These are phyloP conservation scores for Drosophila ochracea DNA, from an alignment of 2,888 invertebrate species.

Conservation along the genomic window DNA sequence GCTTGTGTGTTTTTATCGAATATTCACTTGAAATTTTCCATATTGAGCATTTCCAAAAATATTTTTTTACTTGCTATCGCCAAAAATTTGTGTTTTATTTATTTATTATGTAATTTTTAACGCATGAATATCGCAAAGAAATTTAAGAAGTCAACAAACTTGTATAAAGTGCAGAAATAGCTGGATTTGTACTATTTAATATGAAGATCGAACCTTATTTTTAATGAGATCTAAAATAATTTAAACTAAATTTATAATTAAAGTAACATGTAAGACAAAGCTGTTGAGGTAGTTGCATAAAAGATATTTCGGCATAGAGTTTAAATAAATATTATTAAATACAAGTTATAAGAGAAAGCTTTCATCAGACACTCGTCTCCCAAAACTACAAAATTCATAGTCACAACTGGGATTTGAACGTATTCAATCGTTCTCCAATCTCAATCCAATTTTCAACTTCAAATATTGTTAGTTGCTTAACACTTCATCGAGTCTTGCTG, in stretches of 20 bases:
- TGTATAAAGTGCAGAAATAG: not conserved
- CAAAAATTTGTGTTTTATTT: too few relatives aligned
- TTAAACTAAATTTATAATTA: rapidly evolving
- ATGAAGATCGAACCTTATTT: not conserved
- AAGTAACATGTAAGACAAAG: not conserved
- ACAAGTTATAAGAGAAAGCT: not conserved
- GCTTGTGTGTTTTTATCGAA: slow-evolving; percentile 21
- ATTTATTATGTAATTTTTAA: not conserved
- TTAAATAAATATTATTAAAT: not conserved
- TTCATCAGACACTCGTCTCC: too few relatives aligned
- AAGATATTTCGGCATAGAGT: not conserved
- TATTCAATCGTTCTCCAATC: too few relatives aligned
- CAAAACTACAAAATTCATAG: not conserved
- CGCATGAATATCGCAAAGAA: not conserved
- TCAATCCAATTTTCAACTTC: not conserved
- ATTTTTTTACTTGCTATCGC: not conserved
- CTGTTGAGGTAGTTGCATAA: not conserved
- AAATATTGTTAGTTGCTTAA: not conserved
- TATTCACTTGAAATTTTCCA: slow-evolving; percentile 14
- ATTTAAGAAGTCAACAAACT: not conserved
- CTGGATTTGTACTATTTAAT: not conserved
- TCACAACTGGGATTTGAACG: not conserved
- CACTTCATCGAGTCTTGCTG: not conserved
- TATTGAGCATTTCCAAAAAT: slow-evolving; percentile 24
- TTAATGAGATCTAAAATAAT: not conserved